Conservation (phyloP, 2,113 vertebrate species). For the Sapayoa aenigma region DNA sequence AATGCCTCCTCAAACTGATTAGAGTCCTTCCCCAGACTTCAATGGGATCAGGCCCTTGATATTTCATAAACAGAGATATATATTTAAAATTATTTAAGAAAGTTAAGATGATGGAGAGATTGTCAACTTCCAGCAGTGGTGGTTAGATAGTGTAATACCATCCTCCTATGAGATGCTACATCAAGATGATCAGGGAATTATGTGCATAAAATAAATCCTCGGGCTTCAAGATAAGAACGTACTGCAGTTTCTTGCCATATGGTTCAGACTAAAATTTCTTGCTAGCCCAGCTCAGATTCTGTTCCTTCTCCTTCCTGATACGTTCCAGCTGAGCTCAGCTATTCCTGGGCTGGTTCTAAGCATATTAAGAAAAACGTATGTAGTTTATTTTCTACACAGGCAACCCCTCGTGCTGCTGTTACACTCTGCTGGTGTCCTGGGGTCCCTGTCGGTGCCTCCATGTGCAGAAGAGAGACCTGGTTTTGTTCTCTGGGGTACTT, state of each 20-base stretch:
- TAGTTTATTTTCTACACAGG: neutral
- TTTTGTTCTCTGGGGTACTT: neutral
- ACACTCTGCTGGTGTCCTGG: neutral
- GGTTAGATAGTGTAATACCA: conserved; percentile 50
- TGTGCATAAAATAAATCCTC: conserved; percentile 63
- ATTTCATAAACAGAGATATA: conserved; percentile 49
- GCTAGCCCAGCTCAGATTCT: conserved; percentile 55
- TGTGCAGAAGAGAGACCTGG: neutral
- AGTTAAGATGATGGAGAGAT: conserved; percentile 62
- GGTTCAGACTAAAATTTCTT: conserved; percentile 64
- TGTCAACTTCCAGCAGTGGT: conserved; percentile 66
- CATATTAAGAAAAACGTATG: neutral
- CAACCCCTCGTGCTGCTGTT: neutral
- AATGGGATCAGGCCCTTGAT: conserved; percentile 41
- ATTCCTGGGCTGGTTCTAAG: conserved; percentile 48
- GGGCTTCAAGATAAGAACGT: conserved; percentile 39
- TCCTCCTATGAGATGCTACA: conserved; percentile 43
- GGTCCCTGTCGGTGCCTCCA: neutral
- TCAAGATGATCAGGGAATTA: conserved; percentile 64
- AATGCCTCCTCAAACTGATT: conserved; percentile 22
- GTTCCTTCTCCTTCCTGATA: conserved; percentile 62
- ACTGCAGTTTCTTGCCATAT: conserved; percentile 33
- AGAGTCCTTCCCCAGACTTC: conserved; percentile 41
- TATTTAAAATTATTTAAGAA: conserved; percentile 71
- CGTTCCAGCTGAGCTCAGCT: conserved; percentile 51